A percentile compares a stretch with the other conserved stretches of the same genome.
These are phyloP conservation scores for Anolis sagrei DNA, from an alignment of 2,113 vertebrate genomes.

Conservation along the genomic window DNA sequence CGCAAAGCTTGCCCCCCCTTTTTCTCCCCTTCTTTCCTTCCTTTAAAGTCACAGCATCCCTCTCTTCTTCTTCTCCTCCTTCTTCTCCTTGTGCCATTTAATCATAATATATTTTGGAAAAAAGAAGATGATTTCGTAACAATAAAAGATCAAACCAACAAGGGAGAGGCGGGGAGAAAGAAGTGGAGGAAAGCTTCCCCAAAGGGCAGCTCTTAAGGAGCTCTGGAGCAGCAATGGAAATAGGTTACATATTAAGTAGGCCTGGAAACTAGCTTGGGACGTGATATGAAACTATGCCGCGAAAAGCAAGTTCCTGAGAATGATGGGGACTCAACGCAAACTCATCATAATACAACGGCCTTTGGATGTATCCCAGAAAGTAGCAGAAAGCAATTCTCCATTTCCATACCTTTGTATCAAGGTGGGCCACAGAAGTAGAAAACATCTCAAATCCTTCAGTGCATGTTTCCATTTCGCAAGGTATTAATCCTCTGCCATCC, in stretches of 20 bases:
- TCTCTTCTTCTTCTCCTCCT: background rate
- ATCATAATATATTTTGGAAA: background rate
- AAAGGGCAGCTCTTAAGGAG: background rate
- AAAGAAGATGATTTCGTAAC: background rate
- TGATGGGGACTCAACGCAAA: background rate
- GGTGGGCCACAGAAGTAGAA: background rate
- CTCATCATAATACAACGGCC: too few relatives aligned
- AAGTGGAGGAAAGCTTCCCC: too few relatives aligned
- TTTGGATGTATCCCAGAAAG: too few relatives aligned
- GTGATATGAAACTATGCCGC: too few relatives aligned
- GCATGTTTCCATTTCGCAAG: too few relatives aligned
- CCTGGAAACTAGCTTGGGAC: background rate
- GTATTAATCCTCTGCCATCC: too few relatives aligned
- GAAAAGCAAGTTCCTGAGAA: background rate
- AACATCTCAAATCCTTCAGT: background rate
- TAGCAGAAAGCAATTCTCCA: too few relatives aligned
- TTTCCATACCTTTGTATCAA: too few relatives aligned
- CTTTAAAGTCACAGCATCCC: background rate
- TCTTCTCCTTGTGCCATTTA: background rate
- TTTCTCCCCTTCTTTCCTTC: background rate
- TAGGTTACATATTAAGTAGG: background rate
- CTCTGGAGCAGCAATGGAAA: background rate
- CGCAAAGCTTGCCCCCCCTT: background rate
- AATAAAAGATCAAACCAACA: background rate
- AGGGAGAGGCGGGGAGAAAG: background rate